These are phyloP conservation scores for Taxidea taxus DNA, from an alignment of 2,113 vertebrate genomes.

Conservation along the genomic window DNA sequence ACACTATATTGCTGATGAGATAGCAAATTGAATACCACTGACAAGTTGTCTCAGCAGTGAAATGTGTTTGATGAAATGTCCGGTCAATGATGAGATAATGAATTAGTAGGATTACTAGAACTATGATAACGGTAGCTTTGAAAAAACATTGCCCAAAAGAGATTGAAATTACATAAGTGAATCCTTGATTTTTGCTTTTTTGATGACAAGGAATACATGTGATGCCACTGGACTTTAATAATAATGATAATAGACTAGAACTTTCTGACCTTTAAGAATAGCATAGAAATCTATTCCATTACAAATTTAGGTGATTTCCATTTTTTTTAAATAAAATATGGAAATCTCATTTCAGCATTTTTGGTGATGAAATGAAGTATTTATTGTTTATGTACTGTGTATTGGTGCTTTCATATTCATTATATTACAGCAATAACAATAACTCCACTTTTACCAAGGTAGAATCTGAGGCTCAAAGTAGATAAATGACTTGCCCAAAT, in stretches of 20 bases:
- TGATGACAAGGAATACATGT: background rate
- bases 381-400: background rate
- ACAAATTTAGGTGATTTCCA: background rate
- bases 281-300: background rate
- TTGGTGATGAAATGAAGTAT: background rate
- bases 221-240: slow-evolving; percentile 6
- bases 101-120: slow-evolving; percentile 48
- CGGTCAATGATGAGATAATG: slow-evolving; percentile 61
- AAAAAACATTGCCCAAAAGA: slow-evolving; percentile 35
- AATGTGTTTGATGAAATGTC: slow-evolving; percentile 73
- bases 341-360: background rate
- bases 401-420: background rate
- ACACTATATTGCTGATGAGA: slow-evolving; percentile 65
- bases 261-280: background rate
- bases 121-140: slow-evolving; percentile 20
- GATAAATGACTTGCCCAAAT: background rate
- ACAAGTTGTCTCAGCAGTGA: slow-evolving; percentile 72
- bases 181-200: background rate
- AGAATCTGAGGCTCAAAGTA: background rate
- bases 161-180: slow-evolving; percentile 43
- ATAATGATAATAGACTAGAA: background rate
- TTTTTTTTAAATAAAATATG: slow-evolving; percentile 37
- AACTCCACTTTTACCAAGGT: background rate
- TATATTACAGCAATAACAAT: background rate
- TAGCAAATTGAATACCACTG: slow-evolving; percentile 69